Evolutionary conservation across 2,888 invertebrate genomes (phyloP), one percentile per base, ranked within the genome.

Genomic region (Tetheella fluctuosa): DNA sequence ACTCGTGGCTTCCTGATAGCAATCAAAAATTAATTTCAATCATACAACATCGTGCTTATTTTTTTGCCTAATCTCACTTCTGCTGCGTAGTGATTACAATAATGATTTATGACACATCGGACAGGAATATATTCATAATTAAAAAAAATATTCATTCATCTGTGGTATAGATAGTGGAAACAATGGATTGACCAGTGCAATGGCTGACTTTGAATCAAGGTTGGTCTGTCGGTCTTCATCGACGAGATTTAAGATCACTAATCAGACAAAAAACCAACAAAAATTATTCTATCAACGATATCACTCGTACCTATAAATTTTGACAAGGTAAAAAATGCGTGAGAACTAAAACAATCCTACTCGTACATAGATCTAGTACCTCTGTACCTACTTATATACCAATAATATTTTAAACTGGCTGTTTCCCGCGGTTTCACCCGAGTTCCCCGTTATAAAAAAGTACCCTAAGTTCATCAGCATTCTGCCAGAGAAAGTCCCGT

Each of bases 21-120:
- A 75, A 89, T 90, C 86, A 79, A 80, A 80, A 86, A 87, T 88
- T 86, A 87, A 87, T 81, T 80, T 81, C 69, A 71, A 82, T 80
- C 81, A 79, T 71, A 76, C 73, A 69, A 76, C 68, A 67, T 76
- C 54, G 54, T 54, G 54, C 2, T 15, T 3, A 7, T 76, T 82
- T 34, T 86, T 86, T 87, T 88, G 80, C 77, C 71, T 68, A 67
- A 73, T 69, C 71, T 73, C 67, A 70, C 74, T 73, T 70, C 74
- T 55, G 55, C 55, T 34, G 70, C 77, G 81, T 75, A 83, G 79
- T 79, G 73, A 78, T 74, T 72, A 74, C 62, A 60, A 70, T 71
- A 65, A 73, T 69, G 67, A 70, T 71, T 70, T 65, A 70, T 70
- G 73, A 74, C 79, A 79, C 74, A 80, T 77, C 77, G 72, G 76